Base-by-base conservation (phyloP, 2,113 vertebrate species). In the Ciconia maguari region DNA sequence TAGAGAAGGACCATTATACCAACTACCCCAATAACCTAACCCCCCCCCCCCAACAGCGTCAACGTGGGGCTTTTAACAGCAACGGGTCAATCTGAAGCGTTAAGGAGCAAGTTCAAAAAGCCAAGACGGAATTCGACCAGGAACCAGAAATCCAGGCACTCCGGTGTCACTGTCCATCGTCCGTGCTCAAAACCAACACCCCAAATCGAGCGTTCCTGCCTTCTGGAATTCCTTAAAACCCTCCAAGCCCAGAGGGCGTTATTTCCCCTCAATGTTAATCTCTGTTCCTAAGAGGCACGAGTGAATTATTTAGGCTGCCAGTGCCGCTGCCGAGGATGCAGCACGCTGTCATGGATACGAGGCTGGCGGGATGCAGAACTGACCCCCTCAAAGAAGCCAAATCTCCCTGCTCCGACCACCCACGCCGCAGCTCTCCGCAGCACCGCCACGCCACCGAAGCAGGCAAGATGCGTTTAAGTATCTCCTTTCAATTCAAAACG, bases 21-120 rank as follows among this genome's bases (percentile, higher is more conserved):
- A 8, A 13, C 17, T 11, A 11, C 34, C 34, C 52, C 44, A 8
- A 12, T 1, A 16, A 27, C 61, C 58, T 38, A 36, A 16, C 44
- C 8, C 42, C 42, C 5, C 16, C 16, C 16, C 38, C 44, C 44
- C 17, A 8, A 36, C 1, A 20, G 34, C 26, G 0, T 4, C 20
- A 58, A 3, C 5, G 15, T 1, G 34, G 32, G 42, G 52, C 34
- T 69, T 58, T 69, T 32, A 18, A 18, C 42, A 12, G 41, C 34
- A 38, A 21, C 3, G 8, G 32, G 32, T 30, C 32, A 9, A 10
- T 27, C 25, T 27, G 7, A 55, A 55, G 41, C 1, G 10, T 29
- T 22, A 44, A 22, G 52, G 5, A 25, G 20, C 34, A 20, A 25
- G 34, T 16, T 21, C 4, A 18, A 46, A 9, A n/a, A 46, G 72